Base-by-base conservation (phyloP, 2,113 vertebrate genomes). In the Recurvirostra avosetta region DNA sequence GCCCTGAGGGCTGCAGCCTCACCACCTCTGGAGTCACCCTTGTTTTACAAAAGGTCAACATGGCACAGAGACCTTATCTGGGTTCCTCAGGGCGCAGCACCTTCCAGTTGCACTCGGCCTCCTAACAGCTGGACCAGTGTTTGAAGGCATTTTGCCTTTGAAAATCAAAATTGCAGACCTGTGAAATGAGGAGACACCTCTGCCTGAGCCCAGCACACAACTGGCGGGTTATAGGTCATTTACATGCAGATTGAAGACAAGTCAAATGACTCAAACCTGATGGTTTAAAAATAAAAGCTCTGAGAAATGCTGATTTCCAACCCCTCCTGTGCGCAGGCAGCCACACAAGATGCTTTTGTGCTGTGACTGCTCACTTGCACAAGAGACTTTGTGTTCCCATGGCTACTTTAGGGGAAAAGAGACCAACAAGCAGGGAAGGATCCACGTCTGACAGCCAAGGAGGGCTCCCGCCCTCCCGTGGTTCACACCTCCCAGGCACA, bases 381-480 rank as follows among this genome's bases (percentile, higher is more conserved):
- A 0, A 67, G 5, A 34, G 26, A 26, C 43, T 78, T 6, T 2
- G 16, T 34, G 15, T 22, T 50, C 52, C 40, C 4, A 1, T 2
- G 10, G 40, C 40, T 36, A 1, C 40, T 66, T 65, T 1, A 19
- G 5, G 30, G 27, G 10, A 20, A 15, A 23, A 25, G 2, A 56
- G 11, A 25, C 17, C 16, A 45, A 11, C 23, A 15, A 19, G 43
- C 36, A 41, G 43, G 83, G n/a, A 29, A 49, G 43, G 50, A 15
- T 16, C 26, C 3, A 1, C 1, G 1, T 15, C 43, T 3, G 7
- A n/a, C 53, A 13, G 45, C 36, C 8, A 8, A 5, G 1, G 1
- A 18, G n/a, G 71, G 41, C 72, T 52, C 32, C 55, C 30, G 14
- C 27, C 27, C 53, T 59, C 53, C 43, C 3, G 0, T 1, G 5